Evolutionary conservation across 2,888 invertebrate species (phyloP), one percentile per base, ranked within the genome.

Genomic region (Dryococelus australis): DNA sequence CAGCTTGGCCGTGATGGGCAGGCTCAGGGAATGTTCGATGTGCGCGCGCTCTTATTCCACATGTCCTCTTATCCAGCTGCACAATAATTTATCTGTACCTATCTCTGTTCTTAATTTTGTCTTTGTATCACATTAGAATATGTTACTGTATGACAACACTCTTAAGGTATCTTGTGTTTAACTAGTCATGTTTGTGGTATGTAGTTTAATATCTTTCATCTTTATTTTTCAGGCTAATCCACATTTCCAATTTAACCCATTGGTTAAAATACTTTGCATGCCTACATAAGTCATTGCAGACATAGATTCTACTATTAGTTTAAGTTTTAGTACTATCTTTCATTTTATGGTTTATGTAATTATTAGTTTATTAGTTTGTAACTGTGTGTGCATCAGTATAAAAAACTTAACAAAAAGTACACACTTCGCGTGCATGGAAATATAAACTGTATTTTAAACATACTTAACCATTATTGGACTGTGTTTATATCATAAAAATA

Each of bases 1-100:
- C 24, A 83, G 83, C 83, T 83, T 83, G 83, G 83, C 28, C 83
- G 83, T 35, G 83, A n/a, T 35, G 35, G 83, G 83, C 83, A 43
- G 43, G 35, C 83, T 83, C 35, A 13, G 83, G 35, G 83, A 83
- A 83, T 83, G 83, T 83, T 80, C 35, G 28, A 13, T 83, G 83
- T 83, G 83, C 28, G 83, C 83, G 26, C 80, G 28, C 83, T 83
- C 83, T 83, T 10, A 16, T 35, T 83, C 43, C 83, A 28, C 28
- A n/a, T 83, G 20, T 27, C 83, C 83, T 35, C 35, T 43, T 20
- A 43, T 83, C 83, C 83, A 83, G 83, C 83, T 83, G 83, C 83
- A 83, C 83, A 83, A 24, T 83, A 28, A n/a, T 8, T 83, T n/a
- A 20, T 24, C 65, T 20, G 65, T 13, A 47, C 47, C 65, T 65